These are phyloP conservation scores for Acanthosepion pharaonis DNA, from an alignment of 2,888 invertebrate genomes.

Conservation along the genomic window DNA sequence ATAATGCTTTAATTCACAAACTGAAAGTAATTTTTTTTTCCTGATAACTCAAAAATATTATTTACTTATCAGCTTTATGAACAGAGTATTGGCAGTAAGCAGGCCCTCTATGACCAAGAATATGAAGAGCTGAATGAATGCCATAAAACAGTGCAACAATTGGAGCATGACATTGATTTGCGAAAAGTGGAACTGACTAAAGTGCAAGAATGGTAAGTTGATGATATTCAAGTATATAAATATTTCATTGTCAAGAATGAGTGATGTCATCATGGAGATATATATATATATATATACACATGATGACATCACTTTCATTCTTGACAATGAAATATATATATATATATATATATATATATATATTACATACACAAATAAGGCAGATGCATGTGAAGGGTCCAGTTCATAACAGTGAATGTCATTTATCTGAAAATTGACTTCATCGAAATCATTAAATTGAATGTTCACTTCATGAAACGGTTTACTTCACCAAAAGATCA, in stretches of 20 bases:
- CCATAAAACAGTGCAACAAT: constrained; percentile 56
- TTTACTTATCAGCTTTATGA: constrained; percentile 48
- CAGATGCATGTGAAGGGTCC: not conserved
- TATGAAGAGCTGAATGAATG: constrained; percentile 52
- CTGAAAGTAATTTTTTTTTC: not conserved
- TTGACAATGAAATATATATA: too few species aligned
- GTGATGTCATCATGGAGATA: not conserved
- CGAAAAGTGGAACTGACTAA: constrained; percentile 54
- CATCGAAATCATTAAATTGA: too few species aligned
- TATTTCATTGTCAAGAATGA: not conserved
- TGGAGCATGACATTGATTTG: constrained; percentile 54
- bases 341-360: not conserved
- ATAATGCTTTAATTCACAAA: too few species aligned
- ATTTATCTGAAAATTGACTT: too few species aligned
- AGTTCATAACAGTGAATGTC: too few species aligned
- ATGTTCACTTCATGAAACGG: too few species aligned
- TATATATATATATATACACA: too few species aligned
- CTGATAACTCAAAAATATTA: not conserved
- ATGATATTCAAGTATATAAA: not conserved
- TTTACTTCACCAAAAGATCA: too few species aligned
- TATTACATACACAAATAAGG: too few species aligned
- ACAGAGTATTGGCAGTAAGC: constrained; percentile 50
- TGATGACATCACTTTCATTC: too few species aligned
- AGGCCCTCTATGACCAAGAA: constrained; percentile 43
- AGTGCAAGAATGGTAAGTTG: constrained; percentile 48